Evolutionary conservation across 2,888 invertebrate genomes (phyloP), one percentile per base, ranked within the genome.

Genomic region (Andrena chrysosceles): DNA sequence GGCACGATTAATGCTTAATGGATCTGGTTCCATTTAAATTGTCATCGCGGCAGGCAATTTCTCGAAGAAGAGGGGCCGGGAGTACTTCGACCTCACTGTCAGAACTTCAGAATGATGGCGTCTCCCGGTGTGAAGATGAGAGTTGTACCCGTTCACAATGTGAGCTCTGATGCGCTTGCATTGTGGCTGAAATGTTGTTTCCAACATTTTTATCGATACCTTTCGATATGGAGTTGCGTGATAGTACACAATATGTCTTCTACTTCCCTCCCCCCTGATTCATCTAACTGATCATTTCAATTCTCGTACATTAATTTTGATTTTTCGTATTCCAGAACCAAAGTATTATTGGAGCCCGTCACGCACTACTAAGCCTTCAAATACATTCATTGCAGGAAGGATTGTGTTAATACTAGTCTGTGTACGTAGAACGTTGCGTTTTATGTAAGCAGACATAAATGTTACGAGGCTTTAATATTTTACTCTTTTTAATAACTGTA

Each of bases 151-250:
- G 68, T 48, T 31, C 29, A 33, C 68, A 83, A 31, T 73, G 42
- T 54, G 64, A 33, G 29, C n/a, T 60, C 23, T 48, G 71, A 66
- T 62, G 78, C 68, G 72, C 66, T 80, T 76, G 82, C 74, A 87
- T 89, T 89, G 85, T 87, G 81, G 80, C 29, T 77, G 83, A 87
- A 86, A 90, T 90, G 77, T 89, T 81, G 76, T 86, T 81, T 78
- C 68, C 56, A 62, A 62, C 72, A 77, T 84, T 84, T 84, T 56
- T 42, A 16, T 75, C 62, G 78, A 85, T 83, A 81, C 64, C 66
- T 48, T 59, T 26, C 42, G 68, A 52, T 29, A 49, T 35, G 23
- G 10, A 60, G 31, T 29, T 52, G 63, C 59, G 49, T n/a, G 70
- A 23, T 33, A 31, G 35, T 20, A 1, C 20, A 13, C 64, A 63